Evolutionary conservation across 2,797 vertebrate species (phyloP), one percentile per base, ranked within the genome.

Genomic region (Menidia menidia): DNA sequence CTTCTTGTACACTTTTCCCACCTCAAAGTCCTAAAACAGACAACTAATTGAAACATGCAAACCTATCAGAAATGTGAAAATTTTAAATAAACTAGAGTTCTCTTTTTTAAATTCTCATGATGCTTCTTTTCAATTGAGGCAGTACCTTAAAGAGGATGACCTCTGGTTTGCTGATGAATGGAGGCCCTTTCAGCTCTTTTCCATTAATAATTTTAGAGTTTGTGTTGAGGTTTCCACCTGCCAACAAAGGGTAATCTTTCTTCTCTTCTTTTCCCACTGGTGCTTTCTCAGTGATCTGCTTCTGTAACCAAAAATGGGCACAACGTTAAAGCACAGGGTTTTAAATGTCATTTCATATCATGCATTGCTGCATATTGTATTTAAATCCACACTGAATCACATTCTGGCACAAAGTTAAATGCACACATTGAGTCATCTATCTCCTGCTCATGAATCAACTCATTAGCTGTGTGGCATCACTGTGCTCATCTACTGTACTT

Each of bases 131-230:
- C 25, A 13, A 0, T 0, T 57, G 25, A 5, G 31, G 44, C 25
- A 11, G 11, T 85, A 97, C 97, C 96, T 97, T 96, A 84, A 98
- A 99, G 60, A 93, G 85, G 75, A 98, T 69, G 71, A 90, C 71
- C 6, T 93, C 90, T 11, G 98, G 98, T 87, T 96, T 98, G 85
- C 96, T 96, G 73, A 91, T 93, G 86, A 98, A 98, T 13, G 94
- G 86, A 60, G 88, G 60, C 0, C 92, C 90, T 76, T 93, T 95
- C 18, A 80, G 65, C 7, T 93, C 92, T 58, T 16, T 92, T 33
- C 88, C 91, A 5, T 88, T 83, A 31, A 59, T 48, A 73, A 89
- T 96, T 78, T 86, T 95, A n/a, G 35, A 73, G 33, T 86, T 41
- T 30, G 73, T 2, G 16, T 82, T 53, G 18, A 69, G 60, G 47